A percentile compares a stretch with the other conserved stretches of the same genome.
phyloP scores from a whole-genome alignment of 2,797 vertebrate species.

The Florisuga fusca region DNA sequence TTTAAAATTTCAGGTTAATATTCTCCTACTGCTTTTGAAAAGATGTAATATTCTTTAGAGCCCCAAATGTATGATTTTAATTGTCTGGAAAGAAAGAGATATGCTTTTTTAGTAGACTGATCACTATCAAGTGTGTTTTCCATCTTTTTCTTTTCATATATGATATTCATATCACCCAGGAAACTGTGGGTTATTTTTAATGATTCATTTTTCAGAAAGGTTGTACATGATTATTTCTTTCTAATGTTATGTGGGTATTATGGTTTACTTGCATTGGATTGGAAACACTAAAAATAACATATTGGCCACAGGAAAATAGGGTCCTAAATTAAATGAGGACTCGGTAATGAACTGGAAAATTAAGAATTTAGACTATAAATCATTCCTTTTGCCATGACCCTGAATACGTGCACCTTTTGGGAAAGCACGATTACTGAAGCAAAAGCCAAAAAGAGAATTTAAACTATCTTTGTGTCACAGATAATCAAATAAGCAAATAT shows the following conservation, averaged over 20 bases:
- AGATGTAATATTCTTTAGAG: background rate
- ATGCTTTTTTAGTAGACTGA: background rate
- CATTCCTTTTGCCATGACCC: constrained; percentile 30
- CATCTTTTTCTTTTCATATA: background rate
- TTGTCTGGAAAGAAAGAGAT: background rate
- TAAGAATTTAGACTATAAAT: constrained; percentile 60
- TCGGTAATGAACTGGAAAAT: constrained; percentile 72
- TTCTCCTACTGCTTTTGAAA: constrained; percentile 17
- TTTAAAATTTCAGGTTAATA: background rate
- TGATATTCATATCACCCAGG: background rate
- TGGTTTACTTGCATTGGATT: constrained; percentile 17
- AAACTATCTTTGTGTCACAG: background rate
- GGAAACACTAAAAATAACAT: constrained; percentile 51
- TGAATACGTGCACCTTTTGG: background rate
- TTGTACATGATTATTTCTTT: constrained; percentile 8
- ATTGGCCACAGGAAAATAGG: constrained; percentile 44
- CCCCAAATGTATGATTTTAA: background rate
- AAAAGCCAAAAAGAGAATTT: background rate
- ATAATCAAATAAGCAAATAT: background rate
- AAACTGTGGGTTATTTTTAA: background rate
- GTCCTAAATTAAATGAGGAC: constrained; percentile 38
- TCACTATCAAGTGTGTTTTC: background rate
- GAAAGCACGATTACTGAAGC: background rate
- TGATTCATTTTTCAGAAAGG: constrained; percentile 36
- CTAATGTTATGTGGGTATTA: constrained; percentile 14